phyloP scores from a whole-genome alignment of 1,140 invertebrate genomes.

The Drosophila rhopaloa region DNA sequence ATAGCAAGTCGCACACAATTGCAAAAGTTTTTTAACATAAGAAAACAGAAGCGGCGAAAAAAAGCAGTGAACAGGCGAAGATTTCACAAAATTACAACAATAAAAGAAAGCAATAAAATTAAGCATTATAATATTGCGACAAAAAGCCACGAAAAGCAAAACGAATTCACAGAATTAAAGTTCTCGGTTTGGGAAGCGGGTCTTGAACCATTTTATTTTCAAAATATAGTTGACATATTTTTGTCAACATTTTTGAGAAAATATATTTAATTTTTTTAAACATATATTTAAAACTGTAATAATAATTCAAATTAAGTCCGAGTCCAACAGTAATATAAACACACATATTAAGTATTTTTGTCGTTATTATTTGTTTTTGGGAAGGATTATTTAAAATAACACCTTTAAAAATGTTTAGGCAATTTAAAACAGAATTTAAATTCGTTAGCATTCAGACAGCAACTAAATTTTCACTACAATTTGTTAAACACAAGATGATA shows the following conservation, averaged over 20 bases:
- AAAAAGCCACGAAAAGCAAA: slow-evolving; percentile 41
- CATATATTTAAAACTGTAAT: no score
- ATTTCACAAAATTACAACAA: slow-evolving; percentile 79
- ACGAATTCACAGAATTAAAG: slow-evolving; percentile 32
- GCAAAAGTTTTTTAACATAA: slow-evolving; percentile 71
- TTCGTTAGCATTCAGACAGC: no score
- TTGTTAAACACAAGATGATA: neutral
- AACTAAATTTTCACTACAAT: neutral
- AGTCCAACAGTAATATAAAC: no score
- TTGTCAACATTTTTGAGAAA: neutral
- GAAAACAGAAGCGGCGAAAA: slow-evolving; percentile 53
- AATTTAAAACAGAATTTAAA: no score
- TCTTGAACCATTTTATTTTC: neutral
- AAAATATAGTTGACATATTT: neutral
- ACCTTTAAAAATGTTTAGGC: no score
- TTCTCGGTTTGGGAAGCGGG: neutral
- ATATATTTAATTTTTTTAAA: no score
- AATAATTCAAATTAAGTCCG: no score
- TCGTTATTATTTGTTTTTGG: no score
- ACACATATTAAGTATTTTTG: no score
- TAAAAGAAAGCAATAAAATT: slow-evolving; percentile 81
- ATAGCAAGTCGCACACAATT: slow-evolving; percentile 74
- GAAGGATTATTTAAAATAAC: no score
- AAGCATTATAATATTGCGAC: slow-evolving; percentile 78
- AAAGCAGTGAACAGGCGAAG: slow-evolving; percentile 15